Evolutionary conservation across 2,797 vertebrate genomes (phyloP), one percentile per base, ranked within the genome.

Genomic region (Mareca penelope): DNA sequence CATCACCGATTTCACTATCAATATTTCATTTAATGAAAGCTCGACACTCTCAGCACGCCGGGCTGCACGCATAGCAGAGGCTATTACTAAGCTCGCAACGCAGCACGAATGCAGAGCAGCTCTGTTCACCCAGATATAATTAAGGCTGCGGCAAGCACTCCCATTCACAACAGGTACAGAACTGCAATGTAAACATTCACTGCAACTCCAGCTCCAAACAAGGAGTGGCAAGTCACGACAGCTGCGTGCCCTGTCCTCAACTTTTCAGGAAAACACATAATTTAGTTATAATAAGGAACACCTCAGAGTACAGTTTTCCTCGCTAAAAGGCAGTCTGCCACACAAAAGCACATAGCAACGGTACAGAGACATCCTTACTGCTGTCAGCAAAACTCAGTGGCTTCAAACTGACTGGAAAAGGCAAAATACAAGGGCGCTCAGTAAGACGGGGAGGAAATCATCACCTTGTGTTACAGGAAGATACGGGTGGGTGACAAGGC

Each of bases 1-100:
- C 59, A 1, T 7, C 40, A 5, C 52, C 39, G 6, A 7, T 4
- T 8, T 10, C 42, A 1, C 48, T 7, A 1, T 8, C 10, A 0
- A 1, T 3, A 5, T 6, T 8, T 15, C 23, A 2, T 10, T 28
- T 33, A 16, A 29, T 0, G 3, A 83, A 44, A 18, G 17, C 18
- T 23, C 7, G 1, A 14, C 2, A 24, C 52, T 33, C 48, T 11
- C 40, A 2, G 1, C 2, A 1, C 10, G 6, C 10, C 6, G 3
- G 44, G 63, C 3, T 5, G 68, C 0, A 50, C 6, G 1, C 57
- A 4, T 2, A 21, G 53, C 19, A 15, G 37, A 65, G 67, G 14
- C 53, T 57, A 3, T 22, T 13, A 14, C 50, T 10, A 5, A 24
- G 60, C 64, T 7, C 1, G 1, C 11, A 2, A 65, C 5, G 2